These are phyloP conservation scores for Pollenia griseotomentosa DNA, from an alignment of 2,888 invertebrate species.

Conservation along the genomic window DNA sequence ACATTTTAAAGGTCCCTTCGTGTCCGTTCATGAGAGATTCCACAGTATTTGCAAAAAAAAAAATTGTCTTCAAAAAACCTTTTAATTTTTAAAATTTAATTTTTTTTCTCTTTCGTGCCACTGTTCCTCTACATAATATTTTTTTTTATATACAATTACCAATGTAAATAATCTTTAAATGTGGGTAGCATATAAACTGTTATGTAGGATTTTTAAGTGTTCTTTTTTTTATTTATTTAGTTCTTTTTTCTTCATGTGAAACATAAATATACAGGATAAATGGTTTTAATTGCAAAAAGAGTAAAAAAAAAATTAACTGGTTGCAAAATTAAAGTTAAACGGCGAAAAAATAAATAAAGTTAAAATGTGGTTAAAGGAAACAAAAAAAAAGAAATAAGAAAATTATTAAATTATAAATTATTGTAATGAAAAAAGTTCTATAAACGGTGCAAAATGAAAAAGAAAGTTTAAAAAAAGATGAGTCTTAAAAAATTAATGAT, in stretches of 20 bases:
- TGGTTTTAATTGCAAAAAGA: slow-evolving; percentile 45
- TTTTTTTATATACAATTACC: slow-evolving; percentile 7
- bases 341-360: background rate
- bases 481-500: too few species aligned
- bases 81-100: too few species aligned
- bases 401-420: background rate
- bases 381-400: background rate
- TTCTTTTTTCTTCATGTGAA: slow-evolving; percentile 13
- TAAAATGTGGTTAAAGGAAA: background rate
- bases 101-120: background rate
- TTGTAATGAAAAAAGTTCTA: too few species aligned
- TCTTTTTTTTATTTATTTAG: background rate
- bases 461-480: too few species aligned
- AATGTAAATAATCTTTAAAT: slow-evolving; percentile 68
- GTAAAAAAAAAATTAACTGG: background rate
- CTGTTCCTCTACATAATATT: background rate
- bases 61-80: too few species aligned
- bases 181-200: slow-evolving; percentile 44
- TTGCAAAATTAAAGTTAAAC: slow-evolving; percentile 1
- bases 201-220: slow-evolving; percentile 31
- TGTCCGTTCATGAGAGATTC: too few species aligned
- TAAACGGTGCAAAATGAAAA: too few species aligned
- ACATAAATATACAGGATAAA: slow-evolving; percentile 55
- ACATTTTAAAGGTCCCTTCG: too few species aligned
- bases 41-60: too few species aligned